Conservation (phyloP, 2,113 vertebrate genomes). For the Micronisus gabar region DNA sequence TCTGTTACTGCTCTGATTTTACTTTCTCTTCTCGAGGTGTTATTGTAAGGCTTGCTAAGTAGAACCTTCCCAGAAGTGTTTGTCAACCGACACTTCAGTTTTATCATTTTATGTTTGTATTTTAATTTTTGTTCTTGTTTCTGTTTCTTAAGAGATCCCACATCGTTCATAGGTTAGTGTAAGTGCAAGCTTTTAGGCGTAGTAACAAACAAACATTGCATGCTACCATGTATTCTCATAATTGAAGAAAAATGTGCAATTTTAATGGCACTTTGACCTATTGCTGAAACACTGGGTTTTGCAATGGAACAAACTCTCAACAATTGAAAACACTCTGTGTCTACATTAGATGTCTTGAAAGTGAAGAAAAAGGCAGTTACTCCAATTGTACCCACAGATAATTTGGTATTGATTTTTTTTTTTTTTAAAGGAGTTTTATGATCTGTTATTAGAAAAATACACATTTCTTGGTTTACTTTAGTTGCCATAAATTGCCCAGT, state of each 20-base stretch:
- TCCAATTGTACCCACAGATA: neutral
- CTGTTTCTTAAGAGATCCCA: neutral
- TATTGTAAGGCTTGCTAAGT: neutral
- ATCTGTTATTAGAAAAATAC: neutral
- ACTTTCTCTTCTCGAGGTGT: neutral
- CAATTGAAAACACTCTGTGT: conserved; percentile 26
- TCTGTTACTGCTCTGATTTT: neutral
- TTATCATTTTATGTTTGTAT: neutral
- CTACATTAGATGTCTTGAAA: neutral
- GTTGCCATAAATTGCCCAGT: conserved; percentile 10
- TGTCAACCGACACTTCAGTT: neutral
- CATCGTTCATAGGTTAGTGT: neutral
- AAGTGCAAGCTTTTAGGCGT: neutral
- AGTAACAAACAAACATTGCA: neutral
- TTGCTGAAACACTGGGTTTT: conserved; percentile 44
- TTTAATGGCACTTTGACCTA: conserved; percentile 44
- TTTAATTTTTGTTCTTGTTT: neutral
- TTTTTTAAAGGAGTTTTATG: neutral
- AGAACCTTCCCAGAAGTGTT: neutral
- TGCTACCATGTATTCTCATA: neutral
- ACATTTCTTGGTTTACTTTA: conserved; percentile 5
- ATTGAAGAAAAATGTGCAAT: conserved; percentile 44
- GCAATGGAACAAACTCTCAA: neutral
- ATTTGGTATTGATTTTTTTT: neutral
- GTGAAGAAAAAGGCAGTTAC: conserved; percentile 21